Evolutionary conservation across 2,888 invertebrate genomes (phyloP).

Genomic region (Netelia virgata): DNA sequence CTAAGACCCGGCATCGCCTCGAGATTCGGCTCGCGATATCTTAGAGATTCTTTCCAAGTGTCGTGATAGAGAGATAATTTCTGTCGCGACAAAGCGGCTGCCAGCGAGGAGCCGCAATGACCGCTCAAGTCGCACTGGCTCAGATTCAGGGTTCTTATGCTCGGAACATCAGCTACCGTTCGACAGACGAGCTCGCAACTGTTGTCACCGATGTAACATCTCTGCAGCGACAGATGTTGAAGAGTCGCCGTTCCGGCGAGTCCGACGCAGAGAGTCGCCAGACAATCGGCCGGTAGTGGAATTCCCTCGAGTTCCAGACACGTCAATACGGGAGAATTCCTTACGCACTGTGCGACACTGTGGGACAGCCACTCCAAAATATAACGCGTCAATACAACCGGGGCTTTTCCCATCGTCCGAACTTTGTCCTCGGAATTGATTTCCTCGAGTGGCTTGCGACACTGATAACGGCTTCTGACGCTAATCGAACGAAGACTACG

Average conservation of each 20-base stretch:
- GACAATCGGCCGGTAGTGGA: conserved; percentile 89
- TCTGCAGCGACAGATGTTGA: conserved; percentile 89
- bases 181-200: conserved; percentile 91
- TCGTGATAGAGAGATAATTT: conserved; percentile 91
- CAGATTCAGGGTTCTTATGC: conserved; percentile 89
- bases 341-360: conserved; percentile 88
- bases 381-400: conserved; percentile 90
- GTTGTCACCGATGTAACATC: conserved; percentile 90
- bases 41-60: conserved; percentile 92
- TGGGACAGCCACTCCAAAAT: conserved; percentile 89
- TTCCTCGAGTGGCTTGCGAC: conserved; percentile 86
- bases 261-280: conserved; percentile 88
- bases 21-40: conserved; percentile 91
- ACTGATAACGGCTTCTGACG: conserved; percentile 88
- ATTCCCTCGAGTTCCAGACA: conserved; percentile 90
- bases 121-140: conserved; percentile 89
- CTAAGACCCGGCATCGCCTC: conserved; percentile 91
- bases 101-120: conserved; percentile 88
- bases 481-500: conserved; percentile 89
- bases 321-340: conserved; percentile 88
- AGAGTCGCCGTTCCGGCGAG: conserved; percentile 88
- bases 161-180: conserved; percentile 89
- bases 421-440: conserved; percentile 88
- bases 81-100: conserved; percentile 87
- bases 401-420: conserved; percentile 88